phyloP scores from a whole-genome alignment of 35 echinoderm and acorn worm species.

The Holothuria glaberrima region DNA sequence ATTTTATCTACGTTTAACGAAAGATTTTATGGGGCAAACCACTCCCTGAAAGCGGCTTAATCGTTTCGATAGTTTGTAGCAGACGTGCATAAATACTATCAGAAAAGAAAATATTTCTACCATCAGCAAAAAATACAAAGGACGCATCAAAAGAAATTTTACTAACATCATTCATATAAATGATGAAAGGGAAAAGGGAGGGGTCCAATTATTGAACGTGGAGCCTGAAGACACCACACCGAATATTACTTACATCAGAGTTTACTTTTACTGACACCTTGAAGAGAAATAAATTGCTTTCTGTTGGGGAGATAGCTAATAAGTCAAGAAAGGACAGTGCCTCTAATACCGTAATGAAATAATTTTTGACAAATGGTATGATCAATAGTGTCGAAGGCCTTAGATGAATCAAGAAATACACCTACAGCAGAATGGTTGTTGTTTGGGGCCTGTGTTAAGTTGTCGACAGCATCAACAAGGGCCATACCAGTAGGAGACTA shows the following conservation, averaged over 20 bases:
- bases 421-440: background rate
- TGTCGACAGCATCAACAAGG: background rate
- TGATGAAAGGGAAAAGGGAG: background rate
- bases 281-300: constrained; percentile 3
- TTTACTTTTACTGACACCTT: background rate
- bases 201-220: background rate
- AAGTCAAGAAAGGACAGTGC: background rate
- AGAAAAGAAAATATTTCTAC: background rate
- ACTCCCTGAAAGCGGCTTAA: background rate
- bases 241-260: background rate
- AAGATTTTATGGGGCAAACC: background rate
- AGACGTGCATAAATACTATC: background rate
- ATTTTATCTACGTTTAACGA: background rate
- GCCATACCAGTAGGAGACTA: background rate
- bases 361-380: constrained; percentile 6
- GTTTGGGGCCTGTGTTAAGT: constrained; percentile 4
- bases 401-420: constrained; percentile 2
- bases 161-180: background rate
- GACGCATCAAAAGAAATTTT: background rate
- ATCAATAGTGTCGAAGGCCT: background rate
- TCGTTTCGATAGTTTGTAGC: background rate
- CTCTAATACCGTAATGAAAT: background rate
- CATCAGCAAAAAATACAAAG: background rate
- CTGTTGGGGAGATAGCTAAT: constrained; percentile 2
- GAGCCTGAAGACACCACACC: background rate